A percentile compares a stretch with the other conserved stretches of the same genome.
These are phyloP conservation scores for Papilio helenus DNA, from an alignment of 1,140 invertebrate genomes.

Conservation along the genomic window DNA sequence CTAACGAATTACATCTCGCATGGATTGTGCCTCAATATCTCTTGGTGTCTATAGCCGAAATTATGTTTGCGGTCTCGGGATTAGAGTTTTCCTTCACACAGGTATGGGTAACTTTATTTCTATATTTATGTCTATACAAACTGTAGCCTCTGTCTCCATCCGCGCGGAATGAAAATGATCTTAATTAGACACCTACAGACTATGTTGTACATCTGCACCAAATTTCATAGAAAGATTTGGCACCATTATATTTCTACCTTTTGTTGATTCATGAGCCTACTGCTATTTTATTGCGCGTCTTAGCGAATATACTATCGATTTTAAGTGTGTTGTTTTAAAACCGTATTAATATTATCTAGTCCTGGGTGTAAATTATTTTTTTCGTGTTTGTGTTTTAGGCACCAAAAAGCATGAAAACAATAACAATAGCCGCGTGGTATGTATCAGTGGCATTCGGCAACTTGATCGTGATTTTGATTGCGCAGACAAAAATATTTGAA, in stretches of 20 bases:
- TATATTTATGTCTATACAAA: background rate
- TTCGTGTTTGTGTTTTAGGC: conserved; percentile 72
- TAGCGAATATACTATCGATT: too few relatives aligned
- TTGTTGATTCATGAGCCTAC: too few relatives aligned
- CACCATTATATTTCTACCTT: too few relatives aligned
- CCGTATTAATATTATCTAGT: too few relatives aligned
- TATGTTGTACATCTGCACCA: too few relatives aligned
- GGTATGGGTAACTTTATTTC: conserved; percentile 65
- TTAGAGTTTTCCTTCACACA: conserved; percentile 95
- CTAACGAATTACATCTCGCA: conserved; percentile 90
- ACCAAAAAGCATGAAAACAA: conserved; percentile 95
- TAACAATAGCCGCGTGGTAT: conserved; percentile 95
- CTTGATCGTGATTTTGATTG: conserved; percentile 93
- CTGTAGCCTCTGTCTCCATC: too few relatives aligned
- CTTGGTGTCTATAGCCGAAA: conserved; percentile 90
- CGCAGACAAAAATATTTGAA: conserved; percentile 85
- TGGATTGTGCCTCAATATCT: conserved; percentile 96
- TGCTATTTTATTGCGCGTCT: too few relatives aligned
- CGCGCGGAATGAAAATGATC: too few relatives aligned
- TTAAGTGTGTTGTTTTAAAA: too few relatives aligned
- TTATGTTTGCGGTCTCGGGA: conserved; percentile 96
- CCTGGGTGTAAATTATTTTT: background rate
- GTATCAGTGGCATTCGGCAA: conserved; percentile 96
- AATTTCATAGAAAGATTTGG: too few relatives aligned
- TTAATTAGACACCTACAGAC: too few relatives aligned